phyloP scores from a whole-genome alignment of 1,140 invertebrate species.

The Cyphomyrmex costatus region DNA sequence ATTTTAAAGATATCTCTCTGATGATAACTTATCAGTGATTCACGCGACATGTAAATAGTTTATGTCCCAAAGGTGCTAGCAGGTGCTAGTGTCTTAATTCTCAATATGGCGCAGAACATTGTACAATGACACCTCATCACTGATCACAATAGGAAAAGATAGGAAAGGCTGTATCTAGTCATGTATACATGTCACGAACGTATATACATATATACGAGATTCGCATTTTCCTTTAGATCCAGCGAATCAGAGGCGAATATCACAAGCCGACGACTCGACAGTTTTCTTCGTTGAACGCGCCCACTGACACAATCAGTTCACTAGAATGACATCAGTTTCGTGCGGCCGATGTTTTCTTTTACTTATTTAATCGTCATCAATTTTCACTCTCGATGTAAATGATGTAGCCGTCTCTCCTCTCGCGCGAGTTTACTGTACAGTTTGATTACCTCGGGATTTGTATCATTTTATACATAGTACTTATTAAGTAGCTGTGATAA shows the following conservation, averaged over 20 bases:
- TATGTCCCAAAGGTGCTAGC: no score
- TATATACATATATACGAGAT: no score
- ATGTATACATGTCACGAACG: no score
- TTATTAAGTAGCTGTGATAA: slow-evolving; percentile 77
- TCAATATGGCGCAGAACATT: no score
- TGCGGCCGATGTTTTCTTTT: slow-evolving; percentile 17
- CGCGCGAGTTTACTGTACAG: slow-evolving; percentile 45
- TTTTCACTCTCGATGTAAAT: slow-evolving; percentile 59
- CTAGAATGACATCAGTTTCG: background rate
- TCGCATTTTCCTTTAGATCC: background rate
- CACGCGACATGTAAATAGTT: no score
- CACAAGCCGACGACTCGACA: slow-evolving; percentile 2
- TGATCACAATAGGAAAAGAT: no score
- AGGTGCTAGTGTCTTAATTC: no score
- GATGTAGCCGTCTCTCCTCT: slow-evolving; percentile 9
- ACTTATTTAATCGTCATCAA: slow-evolving; percentile 50
- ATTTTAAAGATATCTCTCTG: no score
- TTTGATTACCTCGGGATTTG: slow-evolving; percentile 53
- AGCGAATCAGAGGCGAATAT: background rate
- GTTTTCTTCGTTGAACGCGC: slow-evolving; percentile 32
- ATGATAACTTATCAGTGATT: no score
- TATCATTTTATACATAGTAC: slow-evolving; percentile 74
- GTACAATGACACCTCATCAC: no score
- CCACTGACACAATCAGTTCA: slow-evolving; percentile 31
- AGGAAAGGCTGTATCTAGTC: no score